Base-by-base conservation (phyloP, 2,113 vertebrate genomes). In the Cebidichthys violaceus region DNA sequence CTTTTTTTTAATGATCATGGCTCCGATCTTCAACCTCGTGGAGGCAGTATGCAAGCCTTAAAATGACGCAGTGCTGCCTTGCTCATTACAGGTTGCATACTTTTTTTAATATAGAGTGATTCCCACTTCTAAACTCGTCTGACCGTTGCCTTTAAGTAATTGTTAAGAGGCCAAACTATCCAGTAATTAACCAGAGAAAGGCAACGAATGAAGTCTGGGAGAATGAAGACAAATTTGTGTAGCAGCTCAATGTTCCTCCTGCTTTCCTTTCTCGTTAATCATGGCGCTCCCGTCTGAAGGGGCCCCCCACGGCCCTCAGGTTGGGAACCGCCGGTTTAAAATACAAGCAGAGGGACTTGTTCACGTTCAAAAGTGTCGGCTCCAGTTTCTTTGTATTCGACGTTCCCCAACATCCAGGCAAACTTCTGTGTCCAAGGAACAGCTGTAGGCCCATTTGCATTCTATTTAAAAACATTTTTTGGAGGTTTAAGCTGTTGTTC, bases 171-270 rank as follows among this genome's bases (percentile, higher is more conserved):
- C 6, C 24, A 62, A 68, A 39, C 39, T 59, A 39, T 45, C 43
- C 0, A n/a, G 2, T 45, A 9, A 35, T 73, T 62, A 33, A 61
- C 15, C 4, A 31, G 3, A 45, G 43, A 77, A 52, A 20, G 17
- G 33, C 10, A 35, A 43, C 37, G 2, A 59, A 55, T 22, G 8
- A 73, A 37, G 18, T 59, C 2, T 35, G 59, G 3, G 54, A 13
- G 41, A 75, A 71, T 77, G 33, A 75, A 77, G 70, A 83, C n/a
- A 57, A 9, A 81, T 77, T 41, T 83, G 57, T 57, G 59, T 18
- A 72, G 62, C 54, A 39, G 31, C 57, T 61, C 27, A n/a, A 29
- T 85, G 81, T 86, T 86, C 74, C 64, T 65, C 29, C 24, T 55
- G 31, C 31, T 81, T 35, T 33, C 3, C 57, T 2, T 1, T 66